A percentile compares a stretch with the other conserved stretches of the same genome.
phyloP scores from a whole-genome alignment of 2,888 invertebrate genomes.

The Volucella inflata region DNA sequence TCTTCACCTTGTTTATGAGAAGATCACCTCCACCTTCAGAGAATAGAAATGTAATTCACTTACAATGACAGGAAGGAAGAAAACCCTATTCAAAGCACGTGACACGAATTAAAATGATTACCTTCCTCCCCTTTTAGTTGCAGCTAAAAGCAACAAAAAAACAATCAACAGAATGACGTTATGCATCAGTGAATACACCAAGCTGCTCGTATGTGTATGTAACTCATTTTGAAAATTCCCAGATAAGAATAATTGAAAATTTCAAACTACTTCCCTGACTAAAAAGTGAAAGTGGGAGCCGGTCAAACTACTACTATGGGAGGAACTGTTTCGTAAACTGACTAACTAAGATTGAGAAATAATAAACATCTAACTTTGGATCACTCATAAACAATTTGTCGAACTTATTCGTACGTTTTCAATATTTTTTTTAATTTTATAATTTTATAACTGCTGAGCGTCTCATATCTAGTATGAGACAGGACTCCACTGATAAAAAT shows the following conservation, averaged over 20 bases:
- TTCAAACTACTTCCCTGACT: background rate
- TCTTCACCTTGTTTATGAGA: background rate
- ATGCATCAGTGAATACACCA: background rate
- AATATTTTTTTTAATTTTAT: too few species aligned
- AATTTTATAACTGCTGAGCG: too few species aligned
- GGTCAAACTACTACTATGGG: background rate
- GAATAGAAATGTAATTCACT: constrained; percentile 11
- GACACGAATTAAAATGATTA: constrained; percentile 8
- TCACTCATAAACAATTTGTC: too few species aligned
- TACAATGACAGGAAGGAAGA: background rate
- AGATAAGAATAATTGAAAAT: background rate
- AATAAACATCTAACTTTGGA: too few species aligned
- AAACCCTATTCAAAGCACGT: constrained; percentile 11
- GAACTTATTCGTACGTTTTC: too few species aligned
- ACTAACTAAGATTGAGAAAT: too few species aligned
- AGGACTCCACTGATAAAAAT: too few species aligned
- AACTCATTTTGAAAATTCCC: background rate
- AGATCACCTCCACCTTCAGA: background rate
- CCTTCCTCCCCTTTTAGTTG: background rate
- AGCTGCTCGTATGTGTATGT: background rate
- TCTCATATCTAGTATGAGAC: too few species aligned
- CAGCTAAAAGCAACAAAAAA: background rate
- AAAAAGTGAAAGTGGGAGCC: constrained; percentile 10
- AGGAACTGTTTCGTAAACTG: too few species aligned
- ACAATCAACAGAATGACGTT: constrained; percentile 16